Evolutionary conservation across 2,888 invertebrate species (phyloP), one percentile per base, ranked within the genome.

Genomic region (Pardosa pseudoannulata): DNA sequence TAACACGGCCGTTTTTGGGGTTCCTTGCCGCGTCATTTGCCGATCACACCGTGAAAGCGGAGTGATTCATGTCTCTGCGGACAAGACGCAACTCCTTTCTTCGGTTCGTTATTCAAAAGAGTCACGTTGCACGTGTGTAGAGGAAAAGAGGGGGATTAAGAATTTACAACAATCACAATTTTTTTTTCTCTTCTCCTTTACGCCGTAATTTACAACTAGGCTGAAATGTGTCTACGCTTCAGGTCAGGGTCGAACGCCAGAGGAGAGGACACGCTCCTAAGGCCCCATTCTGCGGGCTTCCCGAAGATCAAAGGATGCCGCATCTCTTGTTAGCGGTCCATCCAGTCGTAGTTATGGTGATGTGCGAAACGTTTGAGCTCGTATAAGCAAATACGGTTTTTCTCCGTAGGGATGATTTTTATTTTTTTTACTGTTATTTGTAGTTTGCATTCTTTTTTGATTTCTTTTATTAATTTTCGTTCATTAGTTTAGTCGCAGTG

Each of bases 171-270:
- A 16, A 6, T 9, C 5, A 46, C 5, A 46, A 16, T 9, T 11
- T 9, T 41, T 70, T 41, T 67, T 9, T n/a, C n/a, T n/a, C n/a
- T n/a, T n/a, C n/a, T n/a, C n/a, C n/a, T n/a, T n/a, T n/a, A n/a
- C 32, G 50, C 27, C 16, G 62, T 75, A 46, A 70, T 75, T 70
- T 81, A 75, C 62, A 29, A 74, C 62, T 70, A 50, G 56, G 19
- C 13, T 74, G 29, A n/a, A n/a, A n/a, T 19, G 32, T 29, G 31
- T 19, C 32, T 32, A 28, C 16, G 6, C 36, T 27, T 23, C 50
- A 39, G 81, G 74, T 81, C 81, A 81, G 75, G 81, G 81, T 32
- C 56, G 74, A 74, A 5, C 23, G n/a, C n/a, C n/a, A n/a, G 19
- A 62, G 19, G 27, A 50, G 29, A 62, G 32, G 50, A 62, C 74